Evolutionary conservation across 2,888 invertebrate genomes (phyloP).

Genomic region (Drosophila monieri): DNA sequence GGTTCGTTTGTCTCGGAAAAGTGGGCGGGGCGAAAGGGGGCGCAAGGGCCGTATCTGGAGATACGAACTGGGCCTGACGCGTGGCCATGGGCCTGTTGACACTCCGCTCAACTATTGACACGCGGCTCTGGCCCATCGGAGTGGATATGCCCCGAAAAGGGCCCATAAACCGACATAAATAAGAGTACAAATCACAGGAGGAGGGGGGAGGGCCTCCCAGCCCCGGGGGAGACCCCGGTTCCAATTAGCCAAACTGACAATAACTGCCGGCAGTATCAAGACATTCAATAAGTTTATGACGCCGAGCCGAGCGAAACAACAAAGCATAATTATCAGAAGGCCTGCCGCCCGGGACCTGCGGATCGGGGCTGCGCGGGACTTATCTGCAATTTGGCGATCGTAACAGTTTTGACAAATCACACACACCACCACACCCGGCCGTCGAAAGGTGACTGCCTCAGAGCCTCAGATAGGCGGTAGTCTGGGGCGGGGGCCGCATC

Average conservation of each 20-base stretch:
- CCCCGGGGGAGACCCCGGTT: too few species aligned
- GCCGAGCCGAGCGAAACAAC: conserved; percentile 9
- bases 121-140: conserved; percentile 62
- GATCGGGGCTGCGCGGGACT: conserved; percentile 33
- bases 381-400: conserved; percentile 75
- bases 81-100: conserved; percentile 73
- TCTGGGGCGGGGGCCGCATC: conserved; percentile 25
- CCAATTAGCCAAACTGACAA: conserved; percentile 53
- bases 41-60: neutral
- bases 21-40: neutral
- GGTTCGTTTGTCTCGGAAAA: conserved; percentile 24
- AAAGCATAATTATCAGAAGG: conserved; percentile 38
- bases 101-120: conserved; percentile 76
- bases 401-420: conserved; percentile 79
- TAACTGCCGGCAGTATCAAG: conserved; percentile 54
- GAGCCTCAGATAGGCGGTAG: conserved; percentile 19
- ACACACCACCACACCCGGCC: conserved; percentile 25
- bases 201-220: too few species aligned
- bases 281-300: conserved; percentile 66
- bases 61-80: conserved; percentile 55
- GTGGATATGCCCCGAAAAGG: conserved; percentile 12
- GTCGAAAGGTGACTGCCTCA: conserved; percentile 22
- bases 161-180: conserved; percentile 12
- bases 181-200: neutral
- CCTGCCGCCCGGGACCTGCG: conserved; percentile 21